Evolutionary conservation across 2,113 vertebrate genomes (phyloP).

Genomic region (Heliornis fulica): DNA sequence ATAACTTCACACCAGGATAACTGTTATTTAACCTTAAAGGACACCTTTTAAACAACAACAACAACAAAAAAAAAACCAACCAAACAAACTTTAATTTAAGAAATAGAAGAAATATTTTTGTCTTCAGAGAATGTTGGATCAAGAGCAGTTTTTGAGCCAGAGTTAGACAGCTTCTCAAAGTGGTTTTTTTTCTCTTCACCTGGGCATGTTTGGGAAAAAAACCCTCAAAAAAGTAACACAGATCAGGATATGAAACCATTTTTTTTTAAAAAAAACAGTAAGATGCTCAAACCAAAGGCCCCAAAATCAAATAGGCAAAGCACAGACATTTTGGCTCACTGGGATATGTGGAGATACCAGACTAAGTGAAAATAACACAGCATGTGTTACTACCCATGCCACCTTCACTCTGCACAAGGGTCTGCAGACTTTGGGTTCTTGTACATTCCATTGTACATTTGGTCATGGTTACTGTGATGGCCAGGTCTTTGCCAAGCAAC

Average conservation of each 20-base stretch:
- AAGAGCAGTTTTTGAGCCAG: not conserved
- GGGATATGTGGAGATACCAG: not conserved
- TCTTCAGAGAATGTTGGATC: not conserved
- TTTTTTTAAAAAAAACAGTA: not conserved
- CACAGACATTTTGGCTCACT: not conserved
- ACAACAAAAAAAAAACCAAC: too few species aligned
- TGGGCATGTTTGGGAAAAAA: not conserved
- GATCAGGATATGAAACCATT: not conserved
- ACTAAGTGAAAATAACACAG: rapidly evolving
- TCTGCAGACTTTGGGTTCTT: not conserved
- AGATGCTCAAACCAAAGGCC: not conserved
- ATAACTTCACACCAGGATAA: not conserved
- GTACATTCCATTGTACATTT: rapidly evolving
- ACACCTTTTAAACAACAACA: not conserved
- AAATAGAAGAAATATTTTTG: not conserved
- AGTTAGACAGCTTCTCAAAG: not conserved
- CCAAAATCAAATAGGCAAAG: not conserved
- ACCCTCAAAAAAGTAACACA: not conserved
- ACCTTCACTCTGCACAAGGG: not conserved
- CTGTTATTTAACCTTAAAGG: not conserved
- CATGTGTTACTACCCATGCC: not conserved
- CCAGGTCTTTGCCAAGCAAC: not conserved
- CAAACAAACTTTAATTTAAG: not conserved
- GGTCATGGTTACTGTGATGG: rapidly evolving
- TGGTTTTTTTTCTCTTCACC: not conserved